phyloP scores from a whole-genome alignment of 2,797 vertebrate genomes.

The Microctenopoma lineatum region DNA sequence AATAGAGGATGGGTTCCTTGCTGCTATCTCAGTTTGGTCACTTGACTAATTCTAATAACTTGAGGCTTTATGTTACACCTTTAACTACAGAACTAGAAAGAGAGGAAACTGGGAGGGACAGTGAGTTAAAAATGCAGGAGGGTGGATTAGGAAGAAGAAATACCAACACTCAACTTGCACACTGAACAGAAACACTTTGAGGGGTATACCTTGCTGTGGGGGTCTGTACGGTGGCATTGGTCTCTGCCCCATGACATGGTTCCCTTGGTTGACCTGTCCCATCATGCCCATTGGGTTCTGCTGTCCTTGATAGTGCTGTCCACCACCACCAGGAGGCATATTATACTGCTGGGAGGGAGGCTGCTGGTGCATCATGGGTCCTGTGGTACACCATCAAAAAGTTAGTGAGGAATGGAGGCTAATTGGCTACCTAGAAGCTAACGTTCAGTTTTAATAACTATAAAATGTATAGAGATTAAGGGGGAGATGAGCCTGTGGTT shows the following conservation, averaged over 20 bases:
- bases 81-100: constrained; percentile 62
- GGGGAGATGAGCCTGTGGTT: too few species aligned
- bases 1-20: constrained; percentile 68
- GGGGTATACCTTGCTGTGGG: constrained; percentile 93
- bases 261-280: constrained; percentile 95
- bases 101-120: constrained; percentile 56
- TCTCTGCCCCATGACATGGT: constrained; percentile 97
- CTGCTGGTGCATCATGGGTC: constrained; percentile 99
- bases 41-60: constrained; percentile 46
- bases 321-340: constrained; percentile 92
- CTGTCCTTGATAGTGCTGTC: constrained; percentile 97
- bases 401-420: neutral
- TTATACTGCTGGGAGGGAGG: constrained; percentile 96
- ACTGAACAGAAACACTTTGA: constrained; percentile 53
- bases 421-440: too few species aligned
- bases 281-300: constrained; percentile 98
- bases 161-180: constrained; percentile 64
- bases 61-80: constrained; percentile 55
- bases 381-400: constrained; percentile 70
- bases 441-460: too few species aligned
- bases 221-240: constrained; percentile 98
- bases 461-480: too few species aligned
- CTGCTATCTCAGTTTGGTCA: constrained; percentile 56
- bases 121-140: constrained; percentile 65
- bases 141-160: constrained; percentile 69